Percentiles rank a stretch among this genome's conserved stretches.
Evolutionary conservation across 2,797 vertebrate species (phyloP).

Genomic region (Cottoperca gobio): DNA sequence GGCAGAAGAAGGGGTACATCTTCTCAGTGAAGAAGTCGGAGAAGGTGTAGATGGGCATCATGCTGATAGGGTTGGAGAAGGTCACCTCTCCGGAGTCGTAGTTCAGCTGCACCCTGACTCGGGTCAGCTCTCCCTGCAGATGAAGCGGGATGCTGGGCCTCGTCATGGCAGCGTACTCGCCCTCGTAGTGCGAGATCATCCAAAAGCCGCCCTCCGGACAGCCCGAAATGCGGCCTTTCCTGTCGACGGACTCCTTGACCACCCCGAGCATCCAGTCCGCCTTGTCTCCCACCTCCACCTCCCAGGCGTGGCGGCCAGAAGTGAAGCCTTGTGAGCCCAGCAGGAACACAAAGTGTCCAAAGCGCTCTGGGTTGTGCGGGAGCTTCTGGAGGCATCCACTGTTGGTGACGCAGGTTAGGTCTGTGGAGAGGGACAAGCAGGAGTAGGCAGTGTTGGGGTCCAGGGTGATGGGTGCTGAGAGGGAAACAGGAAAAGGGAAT

Average conservation of each 20-base stretch:
- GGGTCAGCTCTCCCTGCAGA: conserved; percentile 63
- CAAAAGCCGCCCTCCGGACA: conserved; percentile 86
- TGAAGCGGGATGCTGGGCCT: conserved; percentile 75
- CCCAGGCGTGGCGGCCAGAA: conserved; percentile 85
- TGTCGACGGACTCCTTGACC: conserved; percentile 81
- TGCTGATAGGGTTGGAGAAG: conserved; percentile 81
- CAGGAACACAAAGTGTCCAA: conserved; percentile 86
- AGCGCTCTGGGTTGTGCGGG: conserved; percentile 83
- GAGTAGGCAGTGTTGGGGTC: conserved; percentile 87
- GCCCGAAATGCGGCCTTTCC: conserved; percentile 85
- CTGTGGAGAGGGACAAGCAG: conserved; percentile 81
- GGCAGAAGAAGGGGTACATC: conserved; percentile 88
- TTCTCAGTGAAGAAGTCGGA: conserved; percentile 79
- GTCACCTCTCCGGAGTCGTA: conserved; percentile 80
- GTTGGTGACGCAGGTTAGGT: conserved; percentile 81
- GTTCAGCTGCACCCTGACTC: conserved; percentile 84
- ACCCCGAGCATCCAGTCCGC: conserved; percentile 87
- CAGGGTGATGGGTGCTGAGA: conserved; percentile 83
- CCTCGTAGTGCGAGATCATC: conserved; percentile 85
- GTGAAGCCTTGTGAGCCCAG: conserved; percentile 84
- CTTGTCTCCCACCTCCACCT: conserved; percentile 85
- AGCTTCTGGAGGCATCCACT: conserved; percentile 76
- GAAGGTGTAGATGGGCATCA: conserved; percentile 84
- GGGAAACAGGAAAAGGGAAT: not conserved
- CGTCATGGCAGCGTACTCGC: conserved; percentile 85